Evolutionary conservation across 37 sponge, comb jelly and placozoan species (phyloP).

Genomic region (Spongilla lacustris): DNA sequence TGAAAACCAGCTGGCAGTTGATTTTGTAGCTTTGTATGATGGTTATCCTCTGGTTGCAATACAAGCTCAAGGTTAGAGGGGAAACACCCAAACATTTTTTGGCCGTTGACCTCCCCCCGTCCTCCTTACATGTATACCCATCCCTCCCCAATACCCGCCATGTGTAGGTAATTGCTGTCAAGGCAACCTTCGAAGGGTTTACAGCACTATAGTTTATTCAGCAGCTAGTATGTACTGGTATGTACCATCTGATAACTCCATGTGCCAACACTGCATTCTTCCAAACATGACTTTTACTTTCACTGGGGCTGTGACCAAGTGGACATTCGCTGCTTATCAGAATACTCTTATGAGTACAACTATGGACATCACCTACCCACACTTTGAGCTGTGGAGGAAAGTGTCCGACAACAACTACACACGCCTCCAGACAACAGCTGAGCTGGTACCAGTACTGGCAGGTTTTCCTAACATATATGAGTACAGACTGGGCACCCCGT

Average conservation of each 20-base stretch:
- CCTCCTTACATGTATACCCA: neutral
- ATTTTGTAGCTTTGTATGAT: neutral
- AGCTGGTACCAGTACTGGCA: neutral
- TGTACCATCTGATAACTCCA: no score
- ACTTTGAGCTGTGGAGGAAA: neutral
- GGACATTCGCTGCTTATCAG: neutral
- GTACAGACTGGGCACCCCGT: neutral
- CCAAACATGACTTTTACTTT: neutral
- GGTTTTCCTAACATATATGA: neutral
- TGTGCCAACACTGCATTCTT: neutral
- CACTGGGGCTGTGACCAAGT: neutral
- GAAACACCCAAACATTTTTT: neutral
- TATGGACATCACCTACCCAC: neutral
- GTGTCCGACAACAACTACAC: neutral
- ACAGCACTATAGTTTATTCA: no score
- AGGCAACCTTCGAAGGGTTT: neutral
- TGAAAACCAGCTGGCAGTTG: neutral
- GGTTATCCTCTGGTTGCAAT: neutral
- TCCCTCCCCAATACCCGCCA: no score
- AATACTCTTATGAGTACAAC: neutral
- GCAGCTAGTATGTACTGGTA: no score
- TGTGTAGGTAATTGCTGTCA: no score
- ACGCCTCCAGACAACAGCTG: neutral
- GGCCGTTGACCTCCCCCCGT: neutral
- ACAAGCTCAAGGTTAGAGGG: neutral